Conservation (phyloP, 2,797 vertebrate species). For the Peromyscus attwateri region DNA sequence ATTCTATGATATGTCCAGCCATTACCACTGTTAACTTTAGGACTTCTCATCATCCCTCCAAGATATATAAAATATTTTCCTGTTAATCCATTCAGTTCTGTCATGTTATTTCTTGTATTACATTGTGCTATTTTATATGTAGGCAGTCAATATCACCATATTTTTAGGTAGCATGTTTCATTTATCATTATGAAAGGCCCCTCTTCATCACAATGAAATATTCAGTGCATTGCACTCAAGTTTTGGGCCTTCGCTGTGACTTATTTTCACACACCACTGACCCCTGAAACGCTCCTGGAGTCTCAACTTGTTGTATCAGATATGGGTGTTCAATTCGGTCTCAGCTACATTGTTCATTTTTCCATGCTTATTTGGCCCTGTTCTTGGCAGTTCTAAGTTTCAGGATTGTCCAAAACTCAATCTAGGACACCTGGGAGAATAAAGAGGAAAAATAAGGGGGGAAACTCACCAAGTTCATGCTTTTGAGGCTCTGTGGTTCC, state of each 20-base stretch:
- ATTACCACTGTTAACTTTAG: background rate
- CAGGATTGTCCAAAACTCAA: background rate
- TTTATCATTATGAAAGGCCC: background rate
- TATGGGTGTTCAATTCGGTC: background rate
- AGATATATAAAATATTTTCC: background rate
- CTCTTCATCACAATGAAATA: background rate
- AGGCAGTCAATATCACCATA: background rate
- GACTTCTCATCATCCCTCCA: background rate
- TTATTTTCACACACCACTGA: background rate
- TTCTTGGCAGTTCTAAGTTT: background rate
- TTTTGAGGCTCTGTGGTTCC: background rate
- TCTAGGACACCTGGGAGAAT: background rate
- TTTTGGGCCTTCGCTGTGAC: background rate
- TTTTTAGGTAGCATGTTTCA: background rate
- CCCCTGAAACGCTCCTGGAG: background rate
- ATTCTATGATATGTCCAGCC: background rate
- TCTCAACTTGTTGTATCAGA: background rate
- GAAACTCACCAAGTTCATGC: background rate
- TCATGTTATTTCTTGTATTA: background rate
- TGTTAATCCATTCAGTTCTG: background rate
- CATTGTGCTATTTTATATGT: background rate
- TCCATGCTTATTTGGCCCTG: too few species aligned
- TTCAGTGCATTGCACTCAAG: background rate
- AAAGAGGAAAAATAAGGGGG: background rate
- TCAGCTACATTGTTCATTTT: background rate